Conservation (phyloP, 1,140 invertebrate genomes). For the Aphelenchoides avenae region DNA sequence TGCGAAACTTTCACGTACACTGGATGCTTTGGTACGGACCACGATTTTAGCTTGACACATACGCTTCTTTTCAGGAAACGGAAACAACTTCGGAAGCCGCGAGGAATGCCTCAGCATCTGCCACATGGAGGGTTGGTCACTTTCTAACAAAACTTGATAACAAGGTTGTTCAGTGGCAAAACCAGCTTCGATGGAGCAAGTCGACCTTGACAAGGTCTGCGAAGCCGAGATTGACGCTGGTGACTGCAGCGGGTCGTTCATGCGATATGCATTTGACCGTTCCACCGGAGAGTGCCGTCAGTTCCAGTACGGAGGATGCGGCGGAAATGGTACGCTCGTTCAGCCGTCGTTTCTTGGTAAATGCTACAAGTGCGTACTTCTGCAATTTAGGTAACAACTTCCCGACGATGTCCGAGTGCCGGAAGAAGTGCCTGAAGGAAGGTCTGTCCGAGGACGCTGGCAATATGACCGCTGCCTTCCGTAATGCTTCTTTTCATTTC, state of each 20-base stretch:
- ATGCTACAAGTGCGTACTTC: too few species aligned
- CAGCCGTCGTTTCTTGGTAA: too few species aligned
- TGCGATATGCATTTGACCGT: conserved; percentile 41
- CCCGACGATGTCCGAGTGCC: conserved; percentile 29
- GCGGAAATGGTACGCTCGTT: conserved; percentile 52
- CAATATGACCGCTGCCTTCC: too few species aligned
- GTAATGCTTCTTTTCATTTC: too few species aligned
- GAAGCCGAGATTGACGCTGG: conserved; percentile 39
- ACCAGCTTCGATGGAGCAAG: neutral
- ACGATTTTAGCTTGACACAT: too few species aligned
- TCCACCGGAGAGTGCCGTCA: conserved; percentile 34
- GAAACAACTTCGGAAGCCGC: conserved; percentile 28
- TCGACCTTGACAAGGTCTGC: conserved; percentile 34
- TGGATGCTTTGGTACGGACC: conserved; percentile 79
- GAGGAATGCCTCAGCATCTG: conserved; percentile 55
- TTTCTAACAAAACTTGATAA: neutral
- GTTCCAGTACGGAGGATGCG: conserved; percentile 46
- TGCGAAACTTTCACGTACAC: conserved; percentile 73
- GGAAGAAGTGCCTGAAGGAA: conserved; percentile 15
- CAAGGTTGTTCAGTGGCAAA: conserved; percentile 19
- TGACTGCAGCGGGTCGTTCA: conserved; percentile 41
- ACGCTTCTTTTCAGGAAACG: too few species aligned
- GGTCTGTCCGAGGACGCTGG: too few species aligned
- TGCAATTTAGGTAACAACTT: too few species aligned
- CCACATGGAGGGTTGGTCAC: conserved; percentile 34